Evolutionary conservation across 35 echinoderm and acorn worm species (phyloP).

Genomic region (Chiridota heheva): DNA sequence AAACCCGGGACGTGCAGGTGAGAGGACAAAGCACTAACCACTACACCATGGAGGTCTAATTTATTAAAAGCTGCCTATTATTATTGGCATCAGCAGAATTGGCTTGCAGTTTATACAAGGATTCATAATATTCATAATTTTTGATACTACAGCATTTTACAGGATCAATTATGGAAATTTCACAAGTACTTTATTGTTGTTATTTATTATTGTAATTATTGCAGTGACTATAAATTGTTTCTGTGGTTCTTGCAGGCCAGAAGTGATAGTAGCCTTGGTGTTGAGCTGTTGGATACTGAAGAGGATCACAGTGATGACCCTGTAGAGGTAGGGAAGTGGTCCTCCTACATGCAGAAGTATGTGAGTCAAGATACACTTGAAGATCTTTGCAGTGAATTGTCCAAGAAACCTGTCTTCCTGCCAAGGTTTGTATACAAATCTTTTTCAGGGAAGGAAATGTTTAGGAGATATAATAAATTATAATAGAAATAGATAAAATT

Average conservation of each 20-base stretch:
- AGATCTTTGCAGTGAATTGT: slow-evolving; percentile 75
- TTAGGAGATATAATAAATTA: too few species aligned
- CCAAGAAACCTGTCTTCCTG: slow-evolving; percentile 93
- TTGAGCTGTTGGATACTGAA: slow-evolving; percentile 90
- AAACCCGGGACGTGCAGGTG: too few species aligned
- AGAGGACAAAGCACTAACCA: too few species aligned
- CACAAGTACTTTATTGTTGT: not conserved
- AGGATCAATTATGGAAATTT: not conserved
- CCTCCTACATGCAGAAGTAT: slow-evolving; percentile 91
- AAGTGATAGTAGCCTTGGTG: slow-evolving; percentile 53
- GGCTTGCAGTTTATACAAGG: too few species aligned
- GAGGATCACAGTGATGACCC: slow-evolving; percentile 96
- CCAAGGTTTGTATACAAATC: slow-evolving; percentile 74
- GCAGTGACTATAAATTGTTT: not conserved
- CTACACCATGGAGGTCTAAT: too few species aligned
- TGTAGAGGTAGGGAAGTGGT: slow-evolving; percentile 94
- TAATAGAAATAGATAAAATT: not conserved
- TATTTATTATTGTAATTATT: not conserved
- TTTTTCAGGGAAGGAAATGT: too few species aligned
- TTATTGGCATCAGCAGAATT: too few species aligned
- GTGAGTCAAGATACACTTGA: slow-evolving; percentile 81
- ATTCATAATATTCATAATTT: too few species aligned
- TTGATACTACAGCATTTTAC: not conserved
- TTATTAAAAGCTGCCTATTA: too few species aligned
- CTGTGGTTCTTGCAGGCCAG: slow-evolving; percentile 67